Evolutionary conservation across 1,140 invertebrate genomes (phyloP).

Genomic region (Ectropis grisescens): DNA sequence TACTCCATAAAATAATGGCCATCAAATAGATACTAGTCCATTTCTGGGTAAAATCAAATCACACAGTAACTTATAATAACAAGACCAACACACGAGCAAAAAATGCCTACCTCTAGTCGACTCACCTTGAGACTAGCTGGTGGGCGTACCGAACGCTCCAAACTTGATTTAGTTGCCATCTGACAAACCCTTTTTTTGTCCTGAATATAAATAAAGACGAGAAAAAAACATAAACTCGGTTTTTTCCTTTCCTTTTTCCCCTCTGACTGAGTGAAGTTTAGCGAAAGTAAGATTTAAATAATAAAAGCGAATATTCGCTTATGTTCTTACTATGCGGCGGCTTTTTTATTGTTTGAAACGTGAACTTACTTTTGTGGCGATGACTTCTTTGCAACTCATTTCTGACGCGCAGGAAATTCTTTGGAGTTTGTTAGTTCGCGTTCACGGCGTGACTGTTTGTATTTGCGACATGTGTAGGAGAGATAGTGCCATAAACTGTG

Average conservation of each 20-base stretch:
- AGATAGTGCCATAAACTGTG: not conserved
- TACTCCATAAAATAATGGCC: no score
- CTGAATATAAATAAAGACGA: conserved; percentile 62
- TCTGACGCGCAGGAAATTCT: no score
- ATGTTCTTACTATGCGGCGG: conserved; percentile 35
- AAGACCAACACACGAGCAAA: conserved; percentile 26
- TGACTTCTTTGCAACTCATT: no score
- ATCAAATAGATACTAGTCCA: no score
- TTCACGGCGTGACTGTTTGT: no score
- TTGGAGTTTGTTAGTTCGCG: no score
- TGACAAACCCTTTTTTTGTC: conserved; percentile 66
- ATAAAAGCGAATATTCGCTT: conserved; percentile 50
- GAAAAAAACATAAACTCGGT: conserved; percentile 53
- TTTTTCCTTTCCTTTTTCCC: conserved; percentile 40
- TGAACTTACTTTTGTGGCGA: no score
- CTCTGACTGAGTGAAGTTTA: conserved; percentile 47
- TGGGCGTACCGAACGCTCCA: conserved; percentile 52
- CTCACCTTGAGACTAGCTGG: conserved; percentile 48
- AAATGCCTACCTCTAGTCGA: conserved; percentile 38
- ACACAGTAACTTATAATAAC: conserved; percentile 36
- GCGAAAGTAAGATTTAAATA: conserved; percentile 61
- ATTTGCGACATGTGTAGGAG: conserved; percentile 6
- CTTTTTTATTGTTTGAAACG: no score
- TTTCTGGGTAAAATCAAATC: conserved; percentile 18
- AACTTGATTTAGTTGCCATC: conserved; percentile 64